Base-by-base conservation (phyloP, 1,140 invertebrate genomes). In the Apolygus lucorum region DNA sequence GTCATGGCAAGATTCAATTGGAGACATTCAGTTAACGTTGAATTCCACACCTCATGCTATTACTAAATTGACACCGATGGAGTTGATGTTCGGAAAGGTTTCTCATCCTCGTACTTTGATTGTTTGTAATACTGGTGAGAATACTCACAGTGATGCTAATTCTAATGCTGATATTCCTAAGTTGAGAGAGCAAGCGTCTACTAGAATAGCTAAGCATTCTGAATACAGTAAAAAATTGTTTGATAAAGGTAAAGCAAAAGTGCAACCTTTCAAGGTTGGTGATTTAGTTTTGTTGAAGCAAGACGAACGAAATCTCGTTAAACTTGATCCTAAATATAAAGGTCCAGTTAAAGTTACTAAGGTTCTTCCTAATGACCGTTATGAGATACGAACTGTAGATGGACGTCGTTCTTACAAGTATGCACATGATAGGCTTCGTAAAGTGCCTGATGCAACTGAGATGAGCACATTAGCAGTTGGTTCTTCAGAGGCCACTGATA, bases 221-320 rank as follows among this genome's bases (percentile, higher is more conserved):
- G 54, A 8, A 22, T 59, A 59, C 4, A 59, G 54, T 59, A 59
- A 59, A 22, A 13, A 24, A 59, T 22, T 59, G 4, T 59, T 59
- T 24, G 54, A 59, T 59, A 59, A 59, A 22, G 54, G 54, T 59
- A 59, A 59, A 59, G 54, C 54, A 11, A 59, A 59, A 24, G 54
- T 59, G 54, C 54, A 59, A 59, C 54, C 54, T 59, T 59, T 59
- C 54, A 59, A 59, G 54, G 54, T 59, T 59, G 54, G 54, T 59
- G 54, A 59, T 59, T 59, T 59, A 22, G 54, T 59, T 24, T 22
- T 59, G 11, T 22, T 59, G 11, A 59, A 59, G 22, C 54, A 22
- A 24, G 54, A 59, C 11, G 54, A 59, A 59, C 11, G 11, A 4
- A 59, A 59, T 14, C 22, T 59, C 22, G 22, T 59, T 13, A 59